phyloP scores from a whole-genome alignment of 2,113 vertebrate species.

The Merops nubicus region DNA sequence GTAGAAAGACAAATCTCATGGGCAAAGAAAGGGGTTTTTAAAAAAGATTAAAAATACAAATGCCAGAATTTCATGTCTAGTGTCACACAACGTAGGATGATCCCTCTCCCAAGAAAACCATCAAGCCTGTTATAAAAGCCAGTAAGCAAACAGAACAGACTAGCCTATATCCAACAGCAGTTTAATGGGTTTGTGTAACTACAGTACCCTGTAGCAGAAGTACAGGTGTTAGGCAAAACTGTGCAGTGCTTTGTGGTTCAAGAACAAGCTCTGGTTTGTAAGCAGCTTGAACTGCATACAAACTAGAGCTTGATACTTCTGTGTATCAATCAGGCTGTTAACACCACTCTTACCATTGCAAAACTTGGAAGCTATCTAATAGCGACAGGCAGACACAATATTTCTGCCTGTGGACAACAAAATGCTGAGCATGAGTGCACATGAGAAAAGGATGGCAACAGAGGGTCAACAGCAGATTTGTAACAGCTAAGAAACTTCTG shows the following conservation, averaged over 20 bases:
- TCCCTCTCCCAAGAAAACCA: not conserved
- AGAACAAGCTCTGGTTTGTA: not conserved
- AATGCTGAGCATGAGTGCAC: rapidly evolving
- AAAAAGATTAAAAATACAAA: not conserved
- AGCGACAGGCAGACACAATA: not conserved
- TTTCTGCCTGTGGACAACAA: not conserved
- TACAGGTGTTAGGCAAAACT: not conserved
- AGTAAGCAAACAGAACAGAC: not conserved
- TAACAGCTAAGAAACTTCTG: not conserved
- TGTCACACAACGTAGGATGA: not conserved
- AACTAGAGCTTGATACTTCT: not conserved
- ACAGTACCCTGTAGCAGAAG: not conserved
- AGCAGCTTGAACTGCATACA: not conserved
- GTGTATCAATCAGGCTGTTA: rapidly evolving
- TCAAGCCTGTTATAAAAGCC: not conserved
- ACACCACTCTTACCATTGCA: not conserved
- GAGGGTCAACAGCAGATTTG: not conserved
- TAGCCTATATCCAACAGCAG: not conserved
- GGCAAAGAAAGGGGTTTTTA: not conserved
- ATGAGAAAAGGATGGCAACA: not conserved
- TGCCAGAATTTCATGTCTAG: not conserved
- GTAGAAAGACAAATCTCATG: not conserved
- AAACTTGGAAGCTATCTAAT: not conserved
- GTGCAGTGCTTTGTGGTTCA: not conserved
- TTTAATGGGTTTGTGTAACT: not conserved